Evolutionary conservation across 2,888 invertebrate species (phyloP).

Genomic region (Orthosia gothica): DNA sequence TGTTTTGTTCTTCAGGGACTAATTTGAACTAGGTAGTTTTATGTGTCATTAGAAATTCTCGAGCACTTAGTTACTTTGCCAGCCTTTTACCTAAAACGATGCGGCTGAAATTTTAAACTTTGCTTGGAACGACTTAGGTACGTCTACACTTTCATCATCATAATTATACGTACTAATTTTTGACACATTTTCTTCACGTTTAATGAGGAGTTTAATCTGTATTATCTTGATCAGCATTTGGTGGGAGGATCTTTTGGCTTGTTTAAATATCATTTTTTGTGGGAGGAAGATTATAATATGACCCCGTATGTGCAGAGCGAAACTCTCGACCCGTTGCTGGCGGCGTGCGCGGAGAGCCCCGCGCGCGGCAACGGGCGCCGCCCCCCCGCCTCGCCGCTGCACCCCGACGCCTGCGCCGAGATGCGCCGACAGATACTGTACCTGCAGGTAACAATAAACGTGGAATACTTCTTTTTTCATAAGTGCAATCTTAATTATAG

Average conservation of each 20-base stretch:
- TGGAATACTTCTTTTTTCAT: not conserved
- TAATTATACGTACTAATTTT: not conserved
- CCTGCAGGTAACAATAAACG: conserved; percentile 92
- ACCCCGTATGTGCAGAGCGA: conserved; percentile 92
- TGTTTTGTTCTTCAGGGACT: not conserved
- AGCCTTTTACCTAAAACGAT: not conserved
- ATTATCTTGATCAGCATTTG: not conserved
- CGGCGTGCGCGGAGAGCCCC: conserved; percentile 92
- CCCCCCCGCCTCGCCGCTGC: conserved; percentile 92
- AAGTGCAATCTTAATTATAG: too few relatives aligned
- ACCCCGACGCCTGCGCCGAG: conserved; percentile 94
- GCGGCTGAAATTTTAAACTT: not conserved
- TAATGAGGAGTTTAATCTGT: not conserved
- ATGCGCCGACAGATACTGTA: conserved; percentile 96
- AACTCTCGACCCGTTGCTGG: conserved; percentile 97
- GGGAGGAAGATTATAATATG: not conserved
- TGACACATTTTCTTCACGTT: not conserved
- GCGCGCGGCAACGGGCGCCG: conserved; percentile 92
- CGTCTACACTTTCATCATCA: not conserved
- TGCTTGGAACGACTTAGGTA: not conserved
- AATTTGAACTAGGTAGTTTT: not conserved
- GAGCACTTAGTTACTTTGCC: conserved; percentile 5
- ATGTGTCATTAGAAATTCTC: conserved; percentile 2
- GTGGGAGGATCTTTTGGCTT: conserved; percentile 22
- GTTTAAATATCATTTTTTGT: not conserved